A percentile compares a stretch with the other conserved stretches of the same genome.
These are phyloP conservation scores for Rhagophthalmus giganteus DNA, from an alignment of 2,888 invertebrate species.

Conservation along the genomic window DNA sequence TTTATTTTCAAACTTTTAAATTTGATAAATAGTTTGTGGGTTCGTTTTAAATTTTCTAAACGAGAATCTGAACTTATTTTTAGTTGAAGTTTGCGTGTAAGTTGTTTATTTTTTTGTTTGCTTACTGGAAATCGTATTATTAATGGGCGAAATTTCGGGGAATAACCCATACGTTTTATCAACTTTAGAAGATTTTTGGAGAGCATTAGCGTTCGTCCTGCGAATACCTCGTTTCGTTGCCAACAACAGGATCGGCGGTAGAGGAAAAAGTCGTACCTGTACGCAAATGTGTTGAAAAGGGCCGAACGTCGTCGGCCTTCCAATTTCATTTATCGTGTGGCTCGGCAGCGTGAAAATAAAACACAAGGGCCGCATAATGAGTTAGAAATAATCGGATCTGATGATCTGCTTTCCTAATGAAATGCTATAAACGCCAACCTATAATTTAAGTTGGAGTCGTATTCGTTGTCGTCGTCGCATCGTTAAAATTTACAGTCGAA, in stretches of 20 bases:
- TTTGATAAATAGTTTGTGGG: slow-evolving; percentile 1
- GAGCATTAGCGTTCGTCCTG: too few relatives aligned
- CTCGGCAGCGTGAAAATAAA: slow-evolving; percentile 28
- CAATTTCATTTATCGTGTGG: slow-evolving; percentile 38
- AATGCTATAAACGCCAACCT: slow-evolving; percentile 33
- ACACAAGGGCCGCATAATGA: slow-evolving; percentile 33
- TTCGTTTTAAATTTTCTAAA: background rate
- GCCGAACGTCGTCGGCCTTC: slow-evolving; percentile 31
- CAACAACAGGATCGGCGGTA: too few relatives aligned
- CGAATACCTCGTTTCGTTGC: too few relatives aligned
- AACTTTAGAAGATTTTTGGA: too few relatives aligned
- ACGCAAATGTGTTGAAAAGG: slow-evolving; percentile 38
- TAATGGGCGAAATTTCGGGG: too few relatives aligned
- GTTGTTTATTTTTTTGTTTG: too few relatives aligned
- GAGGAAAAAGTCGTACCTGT: too few relatives aligned
- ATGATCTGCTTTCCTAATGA: slow-evolving; percentile 35
- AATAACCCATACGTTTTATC: too few relatives aligned
- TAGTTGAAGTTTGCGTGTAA: too few relatives aligned
- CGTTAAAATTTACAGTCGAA: slow-evolving; percentile 9
- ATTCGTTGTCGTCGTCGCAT: slow-evolving; percentile 5
- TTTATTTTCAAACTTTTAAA: slow-evolving; percentile 3
- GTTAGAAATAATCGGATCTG: slow-evolving; percentile 36
- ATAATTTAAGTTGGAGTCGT: slow-evolving; percentile 23
- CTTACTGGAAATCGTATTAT: too few relatives aligned
- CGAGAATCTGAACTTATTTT: too few relatives aligned